Conservation (phyloP, 1,140 invertebrate species). For the Berghia stephanieae region DNA sequence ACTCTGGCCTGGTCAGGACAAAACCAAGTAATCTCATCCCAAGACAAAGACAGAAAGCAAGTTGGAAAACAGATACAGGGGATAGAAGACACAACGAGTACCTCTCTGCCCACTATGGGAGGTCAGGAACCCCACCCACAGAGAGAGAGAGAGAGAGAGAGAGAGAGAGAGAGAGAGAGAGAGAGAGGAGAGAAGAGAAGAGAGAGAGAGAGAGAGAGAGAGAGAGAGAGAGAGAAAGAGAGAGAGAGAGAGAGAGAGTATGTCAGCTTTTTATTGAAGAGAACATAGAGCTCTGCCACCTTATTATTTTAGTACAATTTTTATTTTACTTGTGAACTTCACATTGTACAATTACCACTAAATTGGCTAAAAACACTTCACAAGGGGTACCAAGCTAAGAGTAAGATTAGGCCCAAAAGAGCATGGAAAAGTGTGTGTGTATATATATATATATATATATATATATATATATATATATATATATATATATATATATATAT, state of each 20-base stretch:
- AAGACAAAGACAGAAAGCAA: no score
- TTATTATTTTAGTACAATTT: background rate
- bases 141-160: background rate
- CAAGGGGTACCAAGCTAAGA: background rate
- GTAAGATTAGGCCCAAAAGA: background rate
- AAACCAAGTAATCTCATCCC: no score
- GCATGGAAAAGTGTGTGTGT: background rate
- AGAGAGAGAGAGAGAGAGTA: background rate
- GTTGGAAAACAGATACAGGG: no score
- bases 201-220: background rate
- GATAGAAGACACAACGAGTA: no score
- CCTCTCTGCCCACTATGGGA: no score
- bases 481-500: background rate
- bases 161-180: background rate
- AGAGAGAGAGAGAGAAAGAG: background rate
- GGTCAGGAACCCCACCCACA: background rate
- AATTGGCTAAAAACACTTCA: background rate
- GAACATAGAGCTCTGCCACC: background rate
- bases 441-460: constrained; percentile 17
- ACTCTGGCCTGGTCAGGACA: no score
- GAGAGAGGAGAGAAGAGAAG: no score
- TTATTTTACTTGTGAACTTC: background rate
- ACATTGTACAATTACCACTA: background rate
- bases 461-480: constrained; percentile 17
- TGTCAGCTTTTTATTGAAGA: background rate